Conservation (phyloP, 1,140 invertebrate species). For the Zeugodacus cucurbitae region DNA sequence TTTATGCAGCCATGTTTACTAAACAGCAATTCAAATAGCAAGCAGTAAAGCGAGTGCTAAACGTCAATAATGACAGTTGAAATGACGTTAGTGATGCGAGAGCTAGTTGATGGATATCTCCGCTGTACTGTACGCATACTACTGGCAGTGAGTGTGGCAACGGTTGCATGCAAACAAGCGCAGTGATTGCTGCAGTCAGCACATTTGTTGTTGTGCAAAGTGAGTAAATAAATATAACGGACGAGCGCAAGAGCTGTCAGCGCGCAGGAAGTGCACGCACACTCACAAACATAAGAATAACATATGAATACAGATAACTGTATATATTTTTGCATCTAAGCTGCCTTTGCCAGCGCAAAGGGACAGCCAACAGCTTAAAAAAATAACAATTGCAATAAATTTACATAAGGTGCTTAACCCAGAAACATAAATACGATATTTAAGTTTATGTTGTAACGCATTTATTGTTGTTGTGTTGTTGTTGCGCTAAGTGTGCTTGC, state of each 20-base stretch:
- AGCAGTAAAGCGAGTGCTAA: background rate
- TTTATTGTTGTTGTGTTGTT: background rate
- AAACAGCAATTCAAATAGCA: no score
- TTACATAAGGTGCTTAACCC: conserved; percentile 6
- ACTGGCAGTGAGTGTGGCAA: background rate
- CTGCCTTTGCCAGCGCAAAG: background rate
- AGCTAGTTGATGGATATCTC: background rate
- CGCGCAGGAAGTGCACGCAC: background rate
- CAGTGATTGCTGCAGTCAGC: background rate
- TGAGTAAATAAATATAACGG: background rate
- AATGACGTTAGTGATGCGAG: background rate
- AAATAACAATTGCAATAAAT: background rate
- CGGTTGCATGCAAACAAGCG: background rate
- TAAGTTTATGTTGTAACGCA: background rate
- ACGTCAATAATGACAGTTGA: background rate
- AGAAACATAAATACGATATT: conserved; percentile 39
- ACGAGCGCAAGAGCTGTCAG: background rate
- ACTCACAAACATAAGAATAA: background rate
- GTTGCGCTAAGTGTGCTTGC: background rate
- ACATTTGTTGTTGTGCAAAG: background rate
- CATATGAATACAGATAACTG: background rate
- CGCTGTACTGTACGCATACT: background rate
- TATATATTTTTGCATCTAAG: background rate
- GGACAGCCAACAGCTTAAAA: conserved; percentile 17
- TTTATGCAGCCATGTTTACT: no score